A percentile compares a stretch with the other conserved stretches of the same genome.
These are phyloP conservation scores for Steatornis caripensis DNA, from an alignment of 2,113 vertebrate species.

Conservation along the genomic window DNA sequence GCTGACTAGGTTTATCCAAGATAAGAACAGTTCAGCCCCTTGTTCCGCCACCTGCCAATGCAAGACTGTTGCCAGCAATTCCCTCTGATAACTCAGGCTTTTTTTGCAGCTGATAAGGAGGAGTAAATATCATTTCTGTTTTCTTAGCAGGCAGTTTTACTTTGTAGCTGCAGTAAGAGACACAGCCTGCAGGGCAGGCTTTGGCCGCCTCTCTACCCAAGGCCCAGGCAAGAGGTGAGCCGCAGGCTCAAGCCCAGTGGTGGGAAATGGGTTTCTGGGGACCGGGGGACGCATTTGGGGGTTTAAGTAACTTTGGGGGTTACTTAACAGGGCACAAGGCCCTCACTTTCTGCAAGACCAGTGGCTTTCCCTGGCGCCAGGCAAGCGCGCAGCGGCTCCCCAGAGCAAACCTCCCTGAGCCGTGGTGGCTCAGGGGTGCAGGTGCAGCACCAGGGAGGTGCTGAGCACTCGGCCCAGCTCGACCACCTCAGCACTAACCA, in stretches of 20 bases:
- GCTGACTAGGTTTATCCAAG: not conserved
- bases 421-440: fast-evolving
- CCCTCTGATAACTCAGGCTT: not conserved
- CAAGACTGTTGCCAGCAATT: not conserved
- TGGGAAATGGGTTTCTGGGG: not conserved
- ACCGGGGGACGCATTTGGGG: fast-evolving
- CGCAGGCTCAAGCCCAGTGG: fast-evolving
- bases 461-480: not conserved
- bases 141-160: not conserved
- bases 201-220: not conserved
- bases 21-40: not conserved
- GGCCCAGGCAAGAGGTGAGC: not conserved
- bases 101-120: not conserved
- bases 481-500: not conserved
- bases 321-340: fast-evolving
- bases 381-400: fast-evolving
- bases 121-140: not conserved
- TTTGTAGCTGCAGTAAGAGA: not conserved
- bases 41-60: not conserved
- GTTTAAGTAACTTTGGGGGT: not conserved
- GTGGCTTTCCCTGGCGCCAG: fast-evolving
- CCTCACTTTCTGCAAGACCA: not conserved
- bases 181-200: not conserved
- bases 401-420: not conserved
- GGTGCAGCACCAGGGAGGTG: not conserved